Evolutionary conservation across 2,797 vertebrate genomes (phyloP).

Genomic region (Forpus xanthops): DNA sequence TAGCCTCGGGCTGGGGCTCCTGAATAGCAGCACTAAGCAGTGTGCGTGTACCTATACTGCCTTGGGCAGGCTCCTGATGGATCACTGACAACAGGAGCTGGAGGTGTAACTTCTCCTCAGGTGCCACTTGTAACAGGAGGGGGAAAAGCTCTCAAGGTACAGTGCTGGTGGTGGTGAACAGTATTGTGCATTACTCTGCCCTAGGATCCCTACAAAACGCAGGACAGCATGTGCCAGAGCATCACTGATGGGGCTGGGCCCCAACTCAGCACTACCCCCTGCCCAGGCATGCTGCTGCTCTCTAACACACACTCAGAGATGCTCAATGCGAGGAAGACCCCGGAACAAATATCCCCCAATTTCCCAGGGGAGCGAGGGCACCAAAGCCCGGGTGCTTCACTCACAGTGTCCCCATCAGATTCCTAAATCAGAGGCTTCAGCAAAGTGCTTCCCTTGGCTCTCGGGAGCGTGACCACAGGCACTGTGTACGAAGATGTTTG

Average conservation of each 20-base stretch:
- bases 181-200: neutral
- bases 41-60: accelerated
- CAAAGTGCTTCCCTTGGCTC: neutral
- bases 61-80: neutral
- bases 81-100: neutral
- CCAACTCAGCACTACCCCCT: neutral
- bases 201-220: accelerated
- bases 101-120: accelerated
- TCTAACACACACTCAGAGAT: accelerated
- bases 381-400: accelerated
- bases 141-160: neutral
- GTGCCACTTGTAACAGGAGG: neutral
- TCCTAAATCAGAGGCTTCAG: neutral
- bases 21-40: neutral
- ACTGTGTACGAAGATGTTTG: accelerated
- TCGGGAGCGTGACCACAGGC: accelerated
- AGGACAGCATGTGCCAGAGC: accelerated
- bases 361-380: accelerated
- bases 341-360: accelerated
- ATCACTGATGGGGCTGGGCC: accelerated
- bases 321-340: accelerated
- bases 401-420: neutral
- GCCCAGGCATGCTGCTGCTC: neutral
- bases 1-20: accelerated
- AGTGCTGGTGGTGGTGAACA: neutral